phyloP scores from a whole-genome alignment of 2,113 vertebrate species.

The Spermophilus dauricus region DNA sequence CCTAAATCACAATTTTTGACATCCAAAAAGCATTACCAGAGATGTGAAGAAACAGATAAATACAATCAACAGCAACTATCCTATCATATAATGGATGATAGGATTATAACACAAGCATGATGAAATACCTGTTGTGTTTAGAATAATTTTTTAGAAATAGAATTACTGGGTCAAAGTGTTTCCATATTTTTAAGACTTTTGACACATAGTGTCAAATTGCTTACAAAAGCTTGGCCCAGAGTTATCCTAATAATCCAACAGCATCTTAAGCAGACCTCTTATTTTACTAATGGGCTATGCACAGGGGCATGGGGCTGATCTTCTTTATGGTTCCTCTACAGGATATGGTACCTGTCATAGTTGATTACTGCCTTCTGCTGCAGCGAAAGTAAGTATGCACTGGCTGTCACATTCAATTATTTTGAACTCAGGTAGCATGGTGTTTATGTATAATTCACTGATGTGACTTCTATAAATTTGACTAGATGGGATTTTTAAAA shows the following conservation, averaged over 20 bases:
- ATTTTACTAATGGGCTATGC: neutral
- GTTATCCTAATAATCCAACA: neutral
- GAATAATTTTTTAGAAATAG: slow-evolving; percentile 43
- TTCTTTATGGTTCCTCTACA: slow-evolving; percentile 82
- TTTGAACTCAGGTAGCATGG: neutral
- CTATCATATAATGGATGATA: neutral
- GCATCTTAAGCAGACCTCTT: neutral
- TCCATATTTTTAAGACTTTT: slow-evolving; percentile 37
- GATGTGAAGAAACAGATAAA: slow-evolving; percentile 12
- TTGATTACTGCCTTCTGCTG: slow-evolving; percentile 97
- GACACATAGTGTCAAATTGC: neutral
- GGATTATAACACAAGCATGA: neutral
- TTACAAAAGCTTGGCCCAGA: neutral
- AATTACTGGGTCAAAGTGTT: slow-evolving; percentile 22
- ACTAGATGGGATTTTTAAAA: neutral
- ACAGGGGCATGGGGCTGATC: slow-evolving; percentile 20
- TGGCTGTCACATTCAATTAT: neutral
- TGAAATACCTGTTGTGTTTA: slow-evolving; percentile 36
- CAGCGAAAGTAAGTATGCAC: slow-evolving; percentile 92
- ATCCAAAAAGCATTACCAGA: neutral
- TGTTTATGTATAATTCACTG: slow-evolving; percentile 37
- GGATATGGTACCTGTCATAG: slow-evolving; percentile 95
- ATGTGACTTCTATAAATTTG: slow-evolving; percentile 47
- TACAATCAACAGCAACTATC: neutral
- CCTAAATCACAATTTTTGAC: neutral